Evolutionary conservation across 2,113 vertebrate genomes (phyloP).

Genomic region (Tonatia bakeri): DNA sequence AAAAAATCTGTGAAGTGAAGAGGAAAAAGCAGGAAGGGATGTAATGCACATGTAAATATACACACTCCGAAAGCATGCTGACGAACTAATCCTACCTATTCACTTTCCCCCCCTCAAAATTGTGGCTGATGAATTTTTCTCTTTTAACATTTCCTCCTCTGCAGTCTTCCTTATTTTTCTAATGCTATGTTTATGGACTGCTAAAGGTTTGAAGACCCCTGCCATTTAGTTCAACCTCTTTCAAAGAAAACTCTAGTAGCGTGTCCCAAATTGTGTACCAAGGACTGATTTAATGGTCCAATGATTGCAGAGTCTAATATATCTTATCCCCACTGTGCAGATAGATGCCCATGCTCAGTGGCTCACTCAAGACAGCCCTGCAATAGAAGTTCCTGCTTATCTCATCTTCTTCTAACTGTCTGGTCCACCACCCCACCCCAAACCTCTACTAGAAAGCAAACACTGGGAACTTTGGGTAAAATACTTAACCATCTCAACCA

Average conservation of each 20-base stretch:
- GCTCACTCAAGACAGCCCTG: background rate
- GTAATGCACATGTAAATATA: background rate
- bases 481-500: background rate
- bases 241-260: constrained; percentile 41
- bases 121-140: background rate
- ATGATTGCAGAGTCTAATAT: background rate
- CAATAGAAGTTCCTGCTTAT: background rate
- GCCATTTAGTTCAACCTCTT: background rate
- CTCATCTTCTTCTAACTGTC: fast-evolving
- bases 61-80: background rate
- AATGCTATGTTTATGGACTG: background rate
- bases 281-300: background rate
- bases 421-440: background rate
- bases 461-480: background rate
- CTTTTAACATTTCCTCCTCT: constrained; percentile 14
- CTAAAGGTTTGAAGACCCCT: background rate
- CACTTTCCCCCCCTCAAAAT: background rate
- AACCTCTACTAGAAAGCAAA: background rate
- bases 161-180: background rate
- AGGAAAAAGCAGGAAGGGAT: background rate
- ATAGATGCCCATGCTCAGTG: background rate
- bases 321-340: background rate
- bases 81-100: background rate
- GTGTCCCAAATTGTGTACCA: background rate
- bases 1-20: background rate